These are phyloP conservation scores for Pachycephala philippinensis DNA, from an alignment of 2,113 vertebrate genomes.

Conservation along the genomic window DNA sequence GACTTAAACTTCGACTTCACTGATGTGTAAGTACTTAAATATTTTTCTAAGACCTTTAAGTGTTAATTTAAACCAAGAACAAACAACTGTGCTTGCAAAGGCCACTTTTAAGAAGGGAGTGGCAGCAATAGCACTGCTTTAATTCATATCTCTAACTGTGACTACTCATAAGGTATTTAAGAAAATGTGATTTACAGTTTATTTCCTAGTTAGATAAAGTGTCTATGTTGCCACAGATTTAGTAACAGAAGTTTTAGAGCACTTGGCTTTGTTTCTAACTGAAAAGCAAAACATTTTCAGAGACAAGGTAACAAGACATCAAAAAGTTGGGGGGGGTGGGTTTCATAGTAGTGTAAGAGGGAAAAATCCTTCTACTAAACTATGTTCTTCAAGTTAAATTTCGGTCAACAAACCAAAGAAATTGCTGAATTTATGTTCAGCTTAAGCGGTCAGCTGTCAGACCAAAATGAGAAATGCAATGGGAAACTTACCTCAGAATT, in stretches of 20 bases:
- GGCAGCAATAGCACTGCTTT: not conserved
- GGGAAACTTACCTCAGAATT: conserved; percentile 79
- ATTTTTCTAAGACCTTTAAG: not conserved
- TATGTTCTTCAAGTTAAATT: conserved; percentile 3
- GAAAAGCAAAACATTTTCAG: conserved; percentile 16
- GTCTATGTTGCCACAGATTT: not conserved
- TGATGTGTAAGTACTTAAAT: not conserved
- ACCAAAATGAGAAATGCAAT: conserved; percentile 54
- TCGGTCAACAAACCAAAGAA: conserved; percentile 49
- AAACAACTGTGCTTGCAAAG: not conserved
- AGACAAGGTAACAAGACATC: conserved; percentile 11
- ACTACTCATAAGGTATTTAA: not conserved
- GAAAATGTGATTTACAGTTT: not conserved
- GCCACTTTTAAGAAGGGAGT: not conserved
- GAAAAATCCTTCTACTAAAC: conserved; percentile 43
- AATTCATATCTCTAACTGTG: not conserved
- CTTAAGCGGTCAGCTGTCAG: conserved; percentile 32
- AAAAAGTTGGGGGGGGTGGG: not conserved
- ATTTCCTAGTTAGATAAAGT: not conserved
- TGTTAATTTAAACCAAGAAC: not conserved
- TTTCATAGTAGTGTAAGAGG: not conserved
- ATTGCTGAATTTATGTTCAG: conserved; percentile 29
- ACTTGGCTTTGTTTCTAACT: not conserved
- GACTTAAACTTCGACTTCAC: not conserved
- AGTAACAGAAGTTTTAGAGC: not conserved